A percentile compares a stretch with the other conserved stretches of the same genome.
Conservation (phyloP, 2,797 vertebrate species). For the Lemur catta region DNA sequence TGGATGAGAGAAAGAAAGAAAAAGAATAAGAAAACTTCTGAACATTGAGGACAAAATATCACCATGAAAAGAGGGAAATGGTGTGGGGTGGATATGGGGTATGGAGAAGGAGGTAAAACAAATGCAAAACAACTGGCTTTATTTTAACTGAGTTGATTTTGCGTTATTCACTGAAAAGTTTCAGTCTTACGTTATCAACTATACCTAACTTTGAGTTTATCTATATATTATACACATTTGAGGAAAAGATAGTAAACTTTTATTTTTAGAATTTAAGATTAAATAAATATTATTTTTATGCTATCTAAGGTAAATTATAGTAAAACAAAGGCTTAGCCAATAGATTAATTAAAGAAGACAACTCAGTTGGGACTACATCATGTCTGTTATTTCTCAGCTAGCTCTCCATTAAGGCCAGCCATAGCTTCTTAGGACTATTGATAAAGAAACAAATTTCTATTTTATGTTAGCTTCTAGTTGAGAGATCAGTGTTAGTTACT, state of each 20-base stretch:
- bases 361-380: neutral
- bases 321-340: neutral
- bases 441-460: neutral
- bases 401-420: neutral
- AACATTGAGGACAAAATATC: neutral
- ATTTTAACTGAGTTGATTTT: neutral
- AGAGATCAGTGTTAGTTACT: neutral
- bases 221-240: neutral
- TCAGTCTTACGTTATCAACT: neutral
- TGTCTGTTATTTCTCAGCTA: neutral
- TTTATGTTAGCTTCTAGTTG: neutral
- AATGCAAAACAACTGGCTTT: neutral
- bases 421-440: neutral
- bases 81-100: accelerated
- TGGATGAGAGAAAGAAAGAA: neutral
- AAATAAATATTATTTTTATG: neutral
- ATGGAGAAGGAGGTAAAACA: neutral
- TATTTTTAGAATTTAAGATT: neutral
- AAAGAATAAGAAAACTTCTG: neutral
- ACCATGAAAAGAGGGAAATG: neutral
- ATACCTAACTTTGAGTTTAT: neutral
- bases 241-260: neutral
- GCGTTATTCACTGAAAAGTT: neutral
- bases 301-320: neutral
- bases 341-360: neutral